Evolutionary conservation across 2,797 vertebrate species (phyloP), one percentile per base, ranked within the genome.

Genomic region (Parauchenoglanis punctatus): DNA sequence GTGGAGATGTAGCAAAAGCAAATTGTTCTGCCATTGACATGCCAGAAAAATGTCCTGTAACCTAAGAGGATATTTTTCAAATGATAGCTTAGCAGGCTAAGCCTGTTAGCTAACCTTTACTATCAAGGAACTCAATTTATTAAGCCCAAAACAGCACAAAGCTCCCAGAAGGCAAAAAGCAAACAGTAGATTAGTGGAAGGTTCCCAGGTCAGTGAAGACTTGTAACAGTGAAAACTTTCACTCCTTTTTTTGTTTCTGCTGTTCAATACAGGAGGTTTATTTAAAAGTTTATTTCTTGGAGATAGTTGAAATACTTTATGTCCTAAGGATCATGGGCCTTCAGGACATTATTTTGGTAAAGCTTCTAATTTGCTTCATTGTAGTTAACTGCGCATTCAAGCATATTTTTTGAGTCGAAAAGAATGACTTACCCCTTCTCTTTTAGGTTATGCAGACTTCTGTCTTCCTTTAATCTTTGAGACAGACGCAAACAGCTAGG

Each of bases 401-500:
- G 76, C 18, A 35, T 58, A 25, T 54, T 59, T 76, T 65, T 65
- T 28, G 49, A 82, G 25, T n/a, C 1, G 40, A 1, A 83, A 68
- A 54, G 17, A 67, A 68, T 49, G 63, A 35, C 81, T 68, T 31
- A 67, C 61, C 61, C 46, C n/a, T 68, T 61, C 56, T 85, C 15
- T 75, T 46, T 85, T 75, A 75, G 56, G 40, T 46, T 75, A 46
- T 59, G 56, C 31, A 44, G 52, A 73, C 54, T 59, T 52, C 61
- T 52, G 61, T 20, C 46, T 68, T 83, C n/a, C 46, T 83, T 68
- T 83, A 68, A 83, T 83, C n/a, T 83, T 73, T 59, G 83, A 84
- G 54, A 75, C 83, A 85, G 83, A 85, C 56, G 68, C 83, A 85
- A 73, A 75, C 83, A 85, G 83, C 70, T 58, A 85, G 68, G 83